These are phyloP conservation scores for Cynaeus angustus DNA, from an alignment of 2,888 invertebrate species.

Conservation along the genomic window DNA sequence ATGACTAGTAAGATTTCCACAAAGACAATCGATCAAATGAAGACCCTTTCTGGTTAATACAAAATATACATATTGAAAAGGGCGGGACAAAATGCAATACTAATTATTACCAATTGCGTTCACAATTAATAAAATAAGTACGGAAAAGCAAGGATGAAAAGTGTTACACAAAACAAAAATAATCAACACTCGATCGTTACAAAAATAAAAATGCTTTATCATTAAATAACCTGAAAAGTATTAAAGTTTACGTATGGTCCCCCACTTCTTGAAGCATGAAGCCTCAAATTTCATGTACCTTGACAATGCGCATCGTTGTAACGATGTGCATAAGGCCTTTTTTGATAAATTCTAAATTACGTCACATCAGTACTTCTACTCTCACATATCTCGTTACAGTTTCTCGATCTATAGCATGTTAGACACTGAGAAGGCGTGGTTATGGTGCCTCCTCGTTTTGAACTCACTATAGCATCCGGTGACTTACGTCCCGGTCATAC, in stretches of 20 bases:
- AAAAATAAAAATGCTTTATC: conserved; percentile 55
- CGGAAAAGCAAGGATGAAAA: conserved; percentile 43
- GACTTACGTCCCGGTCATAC: neutral
- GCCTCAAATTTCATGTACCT: conserved; percentile 41
- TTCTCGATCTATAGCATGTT: conserved; percentile 6
- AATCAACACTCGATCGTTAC: conserved; percentile 40
- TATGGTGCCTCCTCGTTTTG: neutral
- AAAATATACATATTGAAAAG: conserved; percentile 43
- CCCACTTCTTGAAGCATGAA: conserved; percentile 43
- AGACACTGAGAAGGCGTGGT: conserved; percentile 7
- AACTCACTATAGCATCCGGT: conserved; percentile 5
- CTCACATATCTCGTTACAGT: conserved; percentile 34
- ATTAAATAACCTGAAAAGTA: conserved; percentile 46
- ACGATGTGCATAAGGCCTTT: conserved; percentile 55
- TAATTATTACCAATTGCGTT: conserved; percentile 54
- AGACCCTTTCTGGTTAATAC: conserved; percentile 46
- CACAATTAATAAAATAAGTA: conserved; percentile 58
- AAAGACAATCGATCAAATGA: conserved; percentile 43
- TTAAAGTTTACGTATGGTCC: conserved; percentile 47
- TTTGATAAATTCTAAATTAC: conserved; percentile 51
- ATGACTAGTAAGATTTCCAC: conserved; percentile 48
- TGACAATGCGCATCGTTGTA: conserved; percentile 56
- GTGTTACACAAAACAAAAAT: conserved; percentile 33
- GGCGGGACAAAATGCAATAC: conserved; percentile 50
- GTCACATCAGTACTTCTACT: conserved; percentile 55